Evolutionary conservation across 2,888 invertebrate genomes (phyloP).

Genomic region (Xylota segnis): DNA sequence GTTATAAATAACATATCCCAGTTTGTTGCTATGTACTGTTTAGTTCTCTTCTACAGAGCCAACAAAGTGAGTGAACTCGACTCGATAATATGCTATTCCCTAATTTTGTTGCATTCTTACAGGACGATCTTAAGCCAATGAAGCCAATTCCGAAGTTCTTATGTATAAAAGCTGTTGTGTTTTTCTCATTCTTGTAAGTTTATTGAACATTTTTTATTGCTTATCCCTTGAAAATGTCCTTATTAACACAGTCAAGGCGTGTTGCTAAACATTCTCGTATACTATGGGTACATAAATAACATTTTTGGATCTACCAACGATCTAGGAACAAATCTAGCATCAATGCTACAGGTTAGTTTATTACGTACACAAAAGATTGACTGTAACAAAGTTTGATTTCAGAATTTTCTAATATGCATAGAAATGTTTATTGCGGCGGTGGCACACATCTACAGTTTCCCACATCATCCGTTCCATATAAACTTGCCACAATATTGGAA

Average conservation of each 20-base stretch:
- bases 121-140: constrained; percentile 93
- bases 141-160: constrained; percentile 97
- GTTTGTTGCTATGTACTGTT: constrained; percentile 97
- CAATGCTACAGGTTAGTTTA: constrained; percentile 90
- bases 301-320: constrained; percentile 89
- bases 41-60: constrained; percentile 96
- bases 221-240: constrained; percentile 12
- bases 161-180: constrained; percentile 98
- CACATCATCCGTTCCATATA: constrained; percentile 93
- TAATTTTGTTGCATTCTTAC: constrained; percentile 12
- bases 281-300: constrained; percentile 91
- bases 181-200: constrained; percentile 99
- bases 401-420: constrained; percentile 98
- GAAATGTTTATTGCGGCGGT: constrained; percentile 99
- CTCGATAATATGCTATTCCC: background rate
- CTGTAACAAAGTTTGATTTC: constrained; percentile 79
- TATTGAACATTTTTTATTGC: constrained; percentile 22
- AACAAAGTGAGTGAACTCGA: constrained; percentile 86
- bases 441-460: constrained; percentile 97
- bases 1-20: constrained; percentile 96
- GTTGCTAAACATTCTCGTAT: constrained; percentile 93
- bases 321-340: constrained; percentile 90
- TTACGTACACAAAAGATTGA: background rate
- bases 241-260: constrained; percentile 92
- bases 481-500: constrained; percentile 86